phyloP scores from a whole-genome alignment of 2,113 vertebrate species.

The Arothron firmamentum region DNA sequence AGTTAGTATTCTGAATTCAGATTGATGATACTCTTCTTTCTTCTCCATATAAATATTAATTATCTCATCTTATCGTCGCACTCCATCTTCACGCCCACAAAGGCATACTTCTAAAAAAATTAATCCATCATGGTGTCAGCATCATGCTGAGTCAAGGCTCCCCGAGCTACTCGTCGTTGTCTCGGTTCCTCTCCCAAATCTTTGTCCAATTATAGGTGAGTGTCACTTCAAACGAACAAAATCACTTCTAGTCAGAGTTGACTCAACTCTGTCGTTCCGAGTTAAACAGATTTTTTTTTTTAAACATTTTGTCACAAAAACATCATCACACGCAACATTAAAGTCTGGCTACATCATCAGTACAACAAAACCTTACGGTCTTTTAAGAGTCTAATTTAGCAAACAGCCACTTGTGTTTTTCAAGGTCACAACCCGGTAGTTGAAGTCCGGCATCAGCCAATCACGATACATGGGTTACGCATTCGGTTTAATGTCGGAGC shows the following conservation, averaged over 20 bases:
- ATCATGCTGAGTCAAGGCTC: conserved; percentile 21
- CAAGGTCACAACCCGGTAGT: conserved; percentile 21
- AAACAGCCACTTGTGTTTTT: conserved; percentile 1
- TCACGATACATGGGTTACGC: conserved; percentile 41
- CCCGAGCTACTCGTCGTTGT: conserved; percentile 7
- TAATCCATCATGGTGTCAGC: conserved; percentile 52
- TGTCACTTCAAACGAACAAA: background rate
- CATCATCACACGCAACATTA: too few species aligned
- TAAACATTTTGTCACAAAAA: too few species aligned
- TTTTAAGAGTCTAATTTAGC: too few species aligned
- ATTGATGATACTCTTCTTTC: conserved; percentile 17
- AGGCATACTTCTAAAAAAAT: conserved; percentile 39
- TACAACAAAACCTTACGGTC: too few species aligned
- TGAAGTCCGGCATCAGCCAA: conserved; percentile 21
- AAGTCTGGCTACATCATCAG: too few species aligned
- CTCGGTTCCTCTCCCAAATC: background rate
- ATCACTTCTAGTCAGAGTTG: background rate
- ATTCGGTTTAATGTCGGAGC: conserved; percentile 38
- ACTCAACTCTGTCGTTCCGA: background rate
- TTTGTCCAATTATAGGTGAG: background rate
- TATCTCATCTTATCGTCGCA: conserved; percentile 15
- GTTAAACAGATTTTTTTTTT: too few species aligned
- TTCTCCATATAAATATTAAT: conserved; percentile 41
- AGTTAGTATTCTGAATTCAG: conserved; percentile 5
- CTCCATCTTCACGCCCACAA: conserved; percentile 27